Evolutionary conservation across 1,140 invertebrate genomes (phyloP).

Genomic region (Procambarus clarkii): DNA sequence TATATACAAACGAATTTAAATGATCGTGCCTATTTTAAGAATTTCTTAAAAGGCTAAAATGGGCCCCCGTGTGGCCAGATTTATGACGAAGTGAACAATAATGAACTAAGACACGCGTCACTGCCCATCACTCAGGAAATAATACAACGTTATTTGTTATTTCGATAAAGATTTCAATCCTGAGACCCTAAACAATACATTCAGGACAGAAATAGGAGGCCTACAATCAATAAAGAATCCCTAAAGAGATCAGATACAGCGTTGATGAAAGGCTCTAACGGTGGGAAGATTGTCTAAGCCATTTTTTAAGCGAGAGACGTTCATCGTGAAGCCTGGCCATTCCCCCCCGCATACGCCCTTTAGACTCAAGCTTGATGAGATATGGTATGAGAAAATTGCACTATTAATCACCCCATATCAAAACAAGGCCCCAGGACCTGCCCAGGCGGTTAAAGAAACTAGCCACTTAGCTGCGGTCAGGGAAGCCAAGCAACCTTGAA

Average conservation of each 20-base stretch:
- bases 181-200: conserved; percentile 38
- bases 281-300: conserved; percentile 46
- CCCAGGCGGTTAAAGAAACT: conserved; percentile 63
- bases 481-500: conserved; percentile 39
- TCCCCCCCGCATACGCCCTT: conserved; percentile 53
- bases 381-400: conserved; percentile 69
- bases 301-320: conserved; percentile 55
- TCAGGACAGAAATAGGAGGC: conserved; percentile 54
- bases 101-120: neutral
- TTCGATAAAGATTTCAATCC: conserved; percentile 59
- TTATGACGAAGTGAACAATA: neutral
- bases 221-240: conserved; percentile 62
- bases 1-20: neutral
- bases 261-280: conserved; percentile 56
- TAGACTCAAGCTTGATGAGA: conserved; percentile 60
- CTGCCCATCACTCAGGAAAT: neutral
- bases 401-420: conserved; percentile 70
- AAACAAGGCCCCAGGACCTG: conserved; percentile 64
- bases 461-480: conserved; percentile 64
- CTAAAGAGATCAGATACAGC: conserved; percentile 53
- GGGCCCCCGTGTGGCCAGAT: neutral
- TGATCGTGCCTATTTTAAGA: neutral
- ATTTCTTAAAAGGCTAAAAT: neutral
- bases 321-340: conserved; percentile 22
- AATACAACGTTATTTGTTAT: conserved; percentile 43